phyloP scores from a whole-genome alignment of 2,113 vertebrate genomes.

The Tetrax tetrax region DNA sequence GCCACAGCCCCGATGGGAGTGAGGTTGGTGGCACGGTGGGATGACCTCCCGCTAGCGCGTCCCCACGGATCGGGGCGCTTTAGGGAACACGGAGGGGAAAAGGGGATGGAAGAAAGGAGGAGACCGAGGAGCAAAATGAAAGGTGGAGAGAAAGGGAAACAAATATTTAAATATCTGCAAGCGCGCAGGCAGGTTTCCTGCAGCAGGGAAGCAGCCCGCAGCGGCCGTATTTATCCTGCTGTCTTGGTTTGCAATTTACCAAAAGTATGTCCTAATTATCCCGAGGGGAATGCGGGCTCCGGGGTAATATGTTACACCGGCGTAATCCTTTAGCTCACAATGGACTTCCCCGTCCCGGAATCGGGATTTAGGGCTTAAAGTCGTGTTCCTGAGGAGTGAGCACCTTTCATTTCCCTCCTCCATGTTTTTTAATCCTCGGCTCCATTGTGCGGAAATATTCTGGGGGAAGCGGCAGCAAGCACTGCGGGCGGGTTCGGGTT shows the following conservation, averaged over 20 bases:
- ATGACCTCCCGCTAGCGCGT: neutral
- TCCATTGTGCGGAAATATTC: constrained; percentile 38
- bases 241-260: constrained; percentile 13
- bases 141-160: neutral
- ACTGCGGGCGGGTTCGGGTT: neutral
- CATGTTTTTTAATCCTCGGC: constrained; percentile 39
- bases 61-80: neutral
- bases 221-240: neutral
- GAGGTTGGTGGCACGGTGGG: neutral
- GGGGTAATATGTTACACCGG: constrained; percentile 36
- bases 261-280: constrained; percentile 54
- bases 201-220: neutral
- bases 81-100: neutral
- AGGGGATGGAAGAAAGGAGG: too few relatives aligned
- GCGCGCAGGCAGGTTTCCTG: neutral
- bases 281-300: constrained; percentile 23
- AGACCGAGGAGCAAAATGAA: neutral
- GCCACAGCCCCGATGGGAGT: neutral
- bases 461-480: neutral
- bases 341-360: neutral
- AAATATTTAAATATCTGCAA: neutral
- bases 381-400: constrained; percentile 25
- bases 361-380: constrained; percentile 62
- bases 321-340: constrained; percentile 67
- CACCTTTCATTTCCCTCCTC: constrained; percentile 54